These are phyloP conservation scores for Neomonachus schauinslandi DNA, from an alignment of 2,113 vertebrate genomes.

Conservation along the genomic window DNA sequence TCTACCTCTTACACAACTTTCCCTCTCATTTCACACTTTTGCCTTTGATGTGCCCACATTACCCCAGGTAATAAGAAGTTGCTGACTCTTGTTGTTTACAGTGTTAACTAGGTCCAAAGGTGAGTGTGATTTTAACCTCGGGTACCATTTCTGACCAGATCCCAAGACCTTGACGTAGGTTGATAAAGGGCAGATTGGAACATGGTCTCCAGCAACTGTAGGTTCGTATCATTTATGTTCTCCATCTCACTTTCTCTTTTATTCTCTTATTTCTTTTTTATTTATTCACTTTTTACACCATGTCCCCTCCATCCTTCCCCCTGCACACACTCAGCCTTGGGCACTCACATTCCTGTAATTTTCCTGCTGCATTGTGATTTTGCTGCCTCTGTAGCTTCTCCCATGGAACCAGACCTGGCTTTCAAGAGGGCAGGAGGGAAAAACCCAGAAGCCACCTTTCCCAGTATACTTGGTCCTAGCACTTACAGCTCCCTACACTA, in stretches of 20 bases:
- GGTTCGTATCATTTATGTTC: not conserved
- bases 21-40: not conserved
- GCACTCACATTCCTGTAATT: not conserved
- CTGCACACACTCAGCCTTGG: not conserved
- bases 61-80: not conserved
- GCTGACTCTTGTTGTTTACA: constrained; percentile 52
- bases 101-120: not conserved
- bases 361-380: not conserved
- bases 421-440: not conserved
- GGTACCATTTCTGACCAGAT: not conserved
- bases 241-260: not conserved
- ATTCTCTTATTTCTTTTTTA: not conserved
- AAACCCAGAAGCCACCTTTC: not conserved
- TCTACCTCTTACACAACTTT: not conserved
- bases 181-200: not conserved
- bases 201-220: not conserved
- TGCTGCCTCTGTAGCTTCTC: not conserved
- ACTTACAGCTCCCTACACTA: not conserved
- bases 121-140: constrained; percentile 10
- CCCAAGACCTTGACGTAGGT: not conserved
- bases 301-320: not conserved
- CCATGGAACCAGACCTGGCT: not conserved
- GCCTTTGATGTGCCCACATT: not conserved
- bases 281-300: not conserved
- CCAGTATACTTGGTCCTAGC: not conserved